Base-by-base conservation (phyloP, 2,113 vertebrate genomes). In the Macquaria ambigua region DNA sequence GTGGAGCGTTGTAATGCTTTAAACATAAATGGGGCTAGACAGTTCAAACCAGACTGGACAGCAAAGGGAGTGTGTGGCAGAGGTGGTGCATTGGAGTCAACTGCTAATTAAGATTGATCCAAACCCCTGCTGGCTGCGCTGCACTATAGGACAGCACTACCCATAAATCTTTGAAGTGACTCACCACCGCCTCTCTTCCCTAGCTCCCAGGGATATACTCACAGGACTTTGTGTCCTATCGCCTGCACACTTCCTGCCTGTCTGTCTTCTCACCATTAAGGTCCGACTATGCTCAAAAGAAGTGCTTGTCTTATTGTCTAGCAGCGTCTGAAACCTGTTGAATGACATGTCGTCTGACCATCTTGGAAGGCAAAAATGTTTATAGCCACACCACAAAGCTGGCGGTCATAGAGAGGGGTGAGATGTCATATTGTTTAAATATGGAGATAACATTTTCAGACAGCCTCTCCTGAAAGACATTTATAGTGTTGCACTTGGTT, bases 51-150 rank as follows among this genome's bases (percentile, higher is more conserved):
- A 63, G 41, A 37, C 31, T 11, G 73, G 69, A 71, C 73, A 72
- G 61, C 70, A 50, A 41, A 77, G 48, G 39, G 74, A 75, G 64
- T 61, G 48, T 77, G 81, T 69, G 86, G 75, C 52, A 80, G 62
- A 71, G 72, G 74, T 76, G 83, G 53, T 56, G 63, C 81, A 82
- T 34, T 77, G 71, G 37, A 84, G 78, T 83, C 64, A 73, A 74
- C 78, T 66, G 59, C 84, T 93, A 92, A 93, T 91, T 79, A 92
- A 92, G 85, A 91, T 89, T 83, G 89, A 91, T 89, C 87, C 74
- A 61, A 82, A 73, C 67, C 48, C 82, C 61, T 48, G 48, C 81
- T 55, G 73, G 80, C 77, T 56, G 71, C 8, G 11, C 53, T 67
- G 81, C 77, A 62, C 87, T 82, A 64, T 50, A 58, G 85, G 85